Percentiles rank a stretch among this genome's conserved stretches.
These are phyloP conservation scores for Catharus minimus DNA, from an alignment of 2,113 vertebrate species.

Conservation along the genomic window DNA sequence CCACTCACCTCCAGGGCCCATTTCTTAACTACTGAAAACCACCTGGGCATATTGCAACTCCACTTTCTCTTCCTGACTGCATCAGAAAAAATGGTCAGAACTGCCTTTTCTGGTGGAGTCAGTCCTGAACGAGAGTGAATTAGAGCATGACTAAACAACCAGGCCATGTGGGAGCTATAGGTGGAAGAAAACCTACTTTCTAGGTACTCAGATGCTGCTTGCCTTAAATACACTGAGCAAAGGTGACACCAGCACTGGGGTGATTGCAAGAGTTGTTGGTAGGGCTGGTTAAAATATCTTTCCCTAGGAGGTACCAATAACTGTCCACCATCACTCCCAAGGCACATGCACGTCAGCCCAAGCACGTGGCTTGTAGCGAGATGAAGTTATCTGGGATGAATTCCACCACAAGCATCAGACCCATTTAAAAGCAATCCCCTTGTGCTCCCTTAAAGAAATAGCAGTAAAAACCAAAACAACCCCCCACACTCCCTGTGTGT, in stretches of 20 bases:
- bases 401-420: not conserved
- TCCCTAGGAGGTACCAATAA: not conserved
- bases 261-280: not conserved
- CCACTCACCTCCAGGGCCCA: not conserved
- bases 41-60: fast-evolving
- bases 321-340: not conserved
- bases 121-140: not conserved
- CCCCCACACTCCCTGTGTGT: not conserved
- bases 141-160: slow-evolving; percentile 57
- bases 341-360: not conserved
- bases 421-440: not conserved
- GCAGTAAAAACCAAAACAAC: not conserved
- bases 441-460: not conserved
- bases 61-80: not conserved
- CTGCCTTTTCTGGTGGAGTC: not conserved
- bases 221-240: not conserved
- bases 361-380: not conserved
- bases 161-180: not conserved
- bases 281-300: not conserved
- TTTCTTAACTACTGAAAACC: not conserved
- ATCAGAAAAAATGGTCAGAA: slow-evolving; percentile 12
- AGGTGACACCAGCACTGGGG: not conserved
- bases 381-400: slow-evolving; percentile 26
- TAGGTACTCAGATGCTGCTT: slow-evolving; percentile 6
- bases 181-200: slow-evolving; percentile 49